Base-by-base conservation (phyloP, 2,888 invertebrate species). In the Acronicta alni region DNA sequence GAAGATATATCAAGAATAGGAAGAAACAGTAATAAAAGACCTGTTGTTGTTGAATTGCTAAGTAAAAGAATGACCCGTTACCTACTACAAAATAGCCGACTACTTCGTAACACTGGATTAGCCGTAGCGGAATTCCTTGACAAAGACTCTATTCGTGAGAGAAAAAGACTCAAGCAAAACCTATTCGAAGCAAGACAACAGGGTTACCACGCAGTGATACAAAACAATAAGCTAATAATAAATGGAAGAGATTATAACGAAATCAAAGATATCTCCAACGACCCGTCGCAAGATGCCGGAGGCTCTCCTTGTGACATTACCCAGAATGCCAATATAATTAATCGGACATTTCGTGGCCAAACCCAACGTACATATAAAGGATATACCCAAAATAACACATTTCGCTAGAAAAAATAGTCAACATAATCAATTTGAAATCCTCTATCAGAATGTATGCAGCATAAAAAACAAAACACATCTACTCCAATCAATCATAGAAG, bases 41-140 rank as follows among this genome's bases (percentile, higher is more conserved):
- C 32, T 35, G 17, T 39, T 17, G 17, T 17, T 17, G 17, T 39
- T 39, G 39, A 39, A 39, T 39, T 39, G 17, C 39, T 39, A 16
- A 39, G 39, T 39, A 39, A 39, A 39, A 39, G 17, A 39, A 39
- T 39, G 39, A 39, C 16, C 39, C 39, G 39, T 17, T 39, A 39
- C 17, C 15, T 38, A 38, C 15, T 38, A 38, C 38, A 38, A 15
- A 38, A 38, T 38, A 38, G 15, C 38, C n/a, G 15, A 38, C 38
- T 38, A n/a, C 15, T 38, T 38, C n/a, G 38, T 15, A 38, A 38
- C 15, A 38, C 38, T 38, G 38, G 38, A 38, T 38, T 38, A 8
- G 38, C 38, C 3, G 16, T 38, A 38, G 15, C 38, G 15, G 38
- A 38, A 38, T 38, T 38, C 38, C 15, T 38, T n/a, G 38, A 38